These are phyloP conservation scores for Oncorhynchus masou DNA, from an alignment of 2,113 vertebrate species.

Conservation along the genomic window DNA sequence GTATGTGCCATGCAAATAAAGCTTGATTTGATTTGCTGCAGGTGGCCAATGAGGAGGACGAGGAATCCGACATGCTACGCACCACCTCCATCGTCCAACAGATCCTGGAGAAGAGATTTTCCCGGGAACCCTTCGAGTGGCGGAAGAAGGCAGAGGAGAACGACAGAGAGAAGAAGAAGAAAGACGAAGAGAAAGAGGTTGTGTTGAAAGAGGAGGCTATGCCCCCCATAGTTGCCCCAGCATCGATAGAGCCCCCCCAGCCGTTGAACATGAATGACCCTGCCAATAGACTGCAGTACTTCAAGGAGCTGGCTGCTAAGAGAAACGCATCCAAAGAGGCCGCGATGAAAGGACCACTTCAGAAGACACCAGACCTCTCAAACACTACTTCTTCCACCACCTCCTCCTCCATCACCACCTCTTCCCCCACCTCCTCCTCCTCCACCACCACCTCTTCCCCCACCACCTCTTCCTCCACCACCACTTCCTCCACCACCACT, in stretches of 20 bases:
- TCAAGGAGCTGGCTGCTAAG: slow-evolving; percentile 69
- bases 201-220: slow-evolving; percentile 37
- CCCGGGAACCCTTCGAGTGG: slow-evolving; percentile 76
- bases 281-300: slow-evolving; percentile 69
- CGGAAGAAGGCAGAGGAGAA: slow-evolving; percentile 50
- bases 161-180: slow-evolving; percentile 49
- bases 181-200: background rate
- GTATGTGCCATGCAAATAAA: too few species aligned
- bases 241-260: slow-evolving; percentile 13
- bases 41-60: slow-evolving; percentile 66
- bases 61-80: slow-evolving; percentile 71
- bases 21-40: too few species aligned
- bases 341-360: slow-evolving; percentile 51
- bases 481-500: too few species aligned
- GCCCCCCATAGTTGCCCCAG: slow-evolving; percentile 16
- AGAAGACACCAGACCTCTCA: slow-evolving; percentile 66
- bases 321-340: slow-evolving; percentile 61
- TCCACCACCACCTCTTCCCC: slow-evolving; percentile 5
- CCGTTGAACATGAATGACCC: slow-evolving; percentile 68
- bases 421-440: background rate
- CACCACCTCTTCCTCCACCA: background rate
- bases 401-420: slow-evolving; percentile 1
- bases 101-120: slow-evolving; percentile 84
- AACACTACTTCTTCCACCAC: slow-evolving; percentile 28
- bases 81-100: slow-evolving; percentile 87